A percentile compares a stretch with the other conserved stretches of the same genome.
Evolutionary conservation across 2,113 vertebrate genomes (phyloP).

Genomic region (Eulemur macaco): DNA sequence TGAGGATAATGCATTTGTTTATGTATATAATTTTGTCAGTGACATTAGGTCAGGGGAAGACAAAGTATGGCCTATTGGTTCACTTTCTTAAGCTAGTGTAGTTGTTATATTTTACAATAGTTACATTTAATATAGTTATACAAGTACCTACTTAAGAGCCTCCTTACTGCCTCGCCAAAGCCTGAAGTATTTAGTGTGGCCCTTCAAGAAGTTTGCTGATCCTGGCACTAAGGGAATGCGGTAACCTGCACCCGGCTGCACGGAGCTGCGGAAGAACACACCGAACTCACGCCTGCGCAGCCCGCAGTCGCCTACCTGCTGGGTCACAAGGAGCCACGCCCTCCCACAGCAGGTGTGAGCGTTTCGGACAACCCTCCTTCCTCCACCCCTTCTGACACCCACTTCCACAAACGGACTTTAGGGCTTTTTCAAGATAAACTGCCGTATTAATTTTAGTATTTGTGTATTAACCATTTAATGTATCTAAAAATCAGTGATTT

Average conservation of each 20-base stretch:
- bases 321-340: neutral
- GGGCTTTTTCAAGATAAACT: neutral
- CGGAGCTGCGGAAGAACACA: neutral
- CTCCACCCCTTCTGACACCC: no score
- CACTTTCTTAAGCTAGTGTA: neutral
- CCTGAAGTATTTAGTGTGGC: neutral
- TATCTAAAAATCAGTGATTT: neutral
- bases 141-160: accelerated
- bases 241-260: neutral
- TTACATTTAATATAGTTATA: neutral
- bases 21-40: neutral
- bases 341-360: neutral
- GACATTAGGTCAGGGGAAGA: neutral
- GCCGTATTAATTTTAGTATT: no score
- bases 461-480: neutral
- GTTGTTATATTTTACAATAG: neutral
- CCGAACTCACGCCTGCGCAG: neutral
- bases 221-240: no score
- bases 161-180: neutral
- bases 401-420: neutral
- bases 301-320: neutral
- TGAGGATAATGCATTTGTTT: no score
- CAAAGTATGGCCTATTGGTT: no score
- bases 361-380: neutral
- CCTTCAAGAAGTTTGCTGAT: neutral